Evolutionary conservation across 2,888 invertebrate genomes (phyloP).

Genomic region (Pterostichus niger): DNA sequence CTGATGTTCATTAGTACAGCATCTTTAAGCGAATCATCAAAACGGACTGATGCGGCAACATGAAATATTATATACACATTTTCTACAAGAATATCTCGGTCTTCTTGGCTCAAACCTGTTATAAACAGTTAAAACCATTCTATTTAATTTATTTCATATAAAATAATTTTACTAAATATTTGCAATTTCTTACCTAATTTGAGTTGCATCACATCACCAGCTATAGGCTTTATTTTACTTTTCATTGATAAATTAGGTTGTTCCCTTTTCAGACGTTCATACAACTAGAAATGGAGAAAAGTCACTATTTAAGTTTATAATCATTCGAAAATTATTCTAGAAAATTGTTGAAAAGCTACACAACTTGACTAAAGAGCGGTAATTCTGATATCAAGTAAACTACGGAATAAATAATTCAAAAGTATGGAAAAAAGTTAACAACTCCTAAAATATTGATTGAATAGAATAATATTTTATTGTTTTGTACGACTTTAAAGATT

Average conservation of each 20-base stretch:
- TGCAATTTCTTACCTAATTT: conserved; percentile 79
- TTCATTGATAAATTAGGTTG: conserved; percentile 78
- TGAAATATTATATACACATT: conserved; percentile 77
- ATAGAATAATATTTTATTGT: too few species aligned
- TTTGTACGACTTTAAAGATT: too few species aligned
- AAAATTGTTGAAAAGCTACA: too few species aligned
- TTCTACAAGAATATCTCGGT: not conserved
- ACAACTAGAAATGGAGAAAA: conserved; percentile 78
- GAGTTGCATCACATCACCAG: conserved; percentile 81
- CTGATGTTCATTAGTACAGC: conserved; percentile 83
- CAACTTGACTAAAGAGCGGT: too few species aligned
- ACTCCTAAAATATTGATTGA: too few species aligned
- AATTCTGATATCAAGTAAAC: too few species aligned
- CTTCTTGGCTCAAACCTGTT: not conserved
- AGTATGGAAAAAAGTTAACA: too few species aligned
- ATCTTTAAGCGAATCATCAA: conserved; percentile 87
- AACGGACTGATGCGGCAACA: conserved; percentile 90
- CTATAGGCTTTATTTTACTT: conserved; percentile 83
- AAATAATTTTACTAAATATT: not conserved
- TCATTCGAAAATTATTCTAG: not conserved
- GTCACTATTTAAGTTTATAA: too few species aligned
- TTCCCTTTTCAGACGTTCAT: conserved; percentile 80
- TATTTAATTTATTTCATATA: not conserved
- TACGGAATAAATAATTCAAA: too few species aligned
- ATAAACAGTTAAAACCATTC: too few species aligned